phyloP scores from a whole-genome alignment of 2,888 invertebrate species.

The Drosophila hamatofila region DNA sequence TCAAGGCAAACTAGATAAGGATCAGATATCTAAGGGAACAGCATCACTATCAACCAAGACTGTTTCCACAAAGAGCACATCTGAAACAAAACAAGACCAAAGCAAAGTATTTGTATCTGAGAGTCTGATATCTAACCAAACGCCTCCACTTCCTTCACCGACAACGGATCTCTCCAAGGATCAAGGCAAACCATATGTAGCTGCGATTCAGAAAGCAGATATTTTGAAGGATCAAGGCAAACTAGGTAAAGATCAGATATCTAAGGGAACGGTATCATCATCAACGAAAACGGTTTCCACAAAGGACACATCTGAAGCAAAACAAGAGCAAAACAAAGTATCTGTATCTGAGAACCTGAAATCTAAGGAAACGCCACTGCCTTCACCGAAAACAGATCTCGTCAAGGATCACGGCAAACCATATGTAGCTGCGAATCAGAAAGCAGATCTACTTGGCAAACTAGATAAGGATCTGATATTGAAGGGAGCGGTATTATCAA shows the following conservation, averaged over 20 bases:
- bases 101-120: neutral
- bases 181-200: too few species aligned
- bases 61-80: neutral
- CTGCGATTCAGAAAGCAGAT: too few species aligned
- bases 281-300: too few species aligned
- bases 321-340: neutral
- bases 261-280: too few species aligned
- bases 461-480: too few species aligned
- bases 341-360: neutral
- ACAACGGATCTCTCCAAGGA: too few species aligned
- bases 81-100: neutral
- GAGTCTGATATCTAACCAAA: neutral
- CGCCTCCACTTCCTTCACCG: neutral
- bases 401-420: neutral
- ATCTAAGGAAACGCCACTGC: neutral
- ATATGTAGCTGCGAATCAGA: too few species aligned
- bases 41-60: neutral
- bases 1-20: neutral
- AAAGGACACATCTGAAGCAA: neutral
- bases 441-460: neutral
- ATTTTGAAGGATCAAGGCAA: neutral
- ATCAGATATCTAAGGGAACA: neutral
- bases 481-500: too few species aligned
- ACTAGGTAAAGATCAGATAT: neutral
- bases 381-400: neutral